Evolutionary conservation across 2,113 vertebrate species (phyloP).

Genomic region (Climacteris rufus): DNA sequence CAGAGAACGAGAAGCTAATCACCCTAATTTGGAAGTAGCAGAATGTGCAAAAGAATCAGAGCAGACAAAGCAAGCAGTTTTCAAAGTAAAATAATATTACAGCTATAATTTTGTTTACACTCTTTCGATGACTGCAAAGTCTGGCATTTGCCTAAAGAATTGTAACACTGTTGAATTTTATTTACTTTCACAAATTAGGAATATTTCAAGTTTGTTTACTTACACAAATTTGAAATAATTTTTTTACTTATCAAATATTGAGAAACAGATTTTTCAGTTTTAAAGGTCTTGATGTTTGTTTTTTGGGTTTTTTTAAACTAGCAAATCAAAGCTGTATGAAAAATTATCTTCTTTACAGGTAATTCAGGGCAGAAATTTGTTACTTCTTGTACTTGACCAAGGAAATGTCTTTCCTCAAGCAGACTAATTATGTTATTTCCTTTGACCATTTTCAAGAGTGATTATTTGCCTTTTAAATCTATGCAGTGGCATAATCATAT

Average conservation of each 20-base stretch:
- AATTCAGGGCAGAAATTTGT: neutral
- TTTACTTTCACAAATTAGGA: neutral
- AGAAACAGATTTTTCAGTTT: neutral
- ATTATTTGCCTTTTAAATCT: neutral
- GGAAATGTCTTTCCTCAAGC: neutral
- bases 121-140: neutral
- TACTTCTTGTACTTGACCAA: neutral
- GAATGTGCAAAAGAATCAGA: neutral
- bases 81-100: neutral
- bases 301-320: neutral
- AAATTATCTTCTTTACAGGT: neutral
- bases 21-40: neutral
- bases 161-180: neutral
- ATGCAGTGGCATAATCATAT: neutral
- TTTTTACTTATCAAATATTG: neutral
- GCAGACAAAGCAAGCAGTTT: neutral
- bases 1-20: neutral
- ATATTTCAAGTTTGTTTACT: neutral
- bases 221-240: neutral
- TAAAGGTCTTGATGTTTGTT: rapidly evolving
- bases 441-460: neutral
- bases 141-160: neutral
- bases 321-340: neutral
- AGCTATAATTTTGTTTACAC: neutral
- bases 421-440: neutral